Evolutionary conservation across 2,888 invertebrate species (phyloP), one percentile per base, ranked within the genome.

Genomic region (Dolichopus griseipennis): DNA sequence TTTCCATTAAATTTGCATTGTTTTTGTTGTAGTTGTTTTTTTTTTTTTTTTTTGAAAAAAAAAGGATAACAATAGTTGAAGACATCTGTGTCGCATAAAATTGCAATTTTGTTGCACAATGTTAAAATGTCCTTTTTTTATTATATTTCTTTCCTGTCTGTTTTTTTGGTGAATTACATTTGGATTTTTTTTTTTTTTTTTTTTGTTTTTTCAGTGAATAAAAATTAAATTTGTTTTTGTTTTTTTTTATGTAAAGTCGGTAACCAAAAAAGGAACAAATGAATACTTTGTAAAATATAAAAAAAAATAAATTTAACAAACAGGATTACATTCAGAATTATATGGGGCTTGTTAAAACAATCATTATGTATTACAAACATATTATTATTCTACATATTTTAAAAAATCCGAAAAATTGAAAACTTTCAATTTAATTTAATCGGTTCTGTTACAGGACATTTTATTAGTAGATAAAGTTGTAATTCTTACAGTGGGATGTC

Each of bases 21-120:
- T 6, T 10, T n/a, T 37, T 37, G 6, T 37, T 8, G 6, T 37
- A 8, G 6, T 10, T 37, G 37, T 37, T n/a, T n/a, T n/a, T n/a
- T n/a, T n/a, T n/a, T n/a, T n/a, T n/a, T n/a, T n/a, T n/a, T n/a
- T n/a, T n/a, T 37, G 37, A 37, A 37, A 37, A 37, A 52, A 18
- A 52, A 52, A n/a, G 52, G 2, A 18, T 18, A 52, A 52, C 52
- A 52, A 52, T 15, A 52, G 52, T 52, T 52, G 1, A 15, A 18
- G n/a, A 52, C 52, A 52, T 52, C 52, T 52, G 52, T 52, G 52
- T 52, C 52, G 52, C 52, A 52, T 52, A 52, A 52, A 52, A n/a
- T 52, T 52, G 52, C 52, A 52, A 52, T 52, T 52, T 52, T 52
- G 52, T 52, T 52, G 52, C 52, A 52, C 52, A 52, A 52, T 52